Conservation (phyloP, 2,113 vertebrate species). For the Zapornia atra region DNA sequence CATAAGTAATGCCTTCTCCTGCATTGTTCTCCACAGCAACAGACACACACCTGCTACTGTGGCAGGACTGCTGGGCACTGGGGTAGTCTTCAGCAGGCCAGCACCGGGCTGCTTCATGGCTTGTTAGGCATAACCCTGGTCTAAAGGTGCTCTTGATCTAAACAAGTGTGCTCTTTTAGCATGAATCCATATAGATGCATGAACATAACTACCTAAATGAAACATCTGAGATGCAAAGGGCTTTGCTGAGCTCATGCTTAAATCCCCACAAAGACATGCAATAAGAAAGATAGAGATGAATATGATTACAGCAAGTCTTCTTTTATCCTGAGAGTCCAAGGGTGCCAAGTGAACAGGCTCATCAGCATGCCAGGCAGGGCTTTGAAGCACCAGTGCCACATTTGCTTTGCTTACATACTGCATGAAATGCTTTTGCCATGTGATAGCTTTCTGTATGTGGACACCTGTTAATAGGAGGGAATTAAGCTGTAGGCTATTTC, state of each 20-base stretch:
- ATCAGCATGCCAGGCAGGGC: not conserved
- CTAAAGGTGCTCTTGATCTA: not conserved
- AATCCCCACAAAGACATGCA: not conserved
- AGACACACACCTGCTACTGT: not conserved
- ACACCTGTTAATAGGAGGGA: not conserved
- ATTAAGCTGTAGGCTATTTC: constrained; percentile 1
- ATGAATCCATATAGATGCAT: not conserved
- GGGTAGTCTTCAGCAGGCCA: not conserved
- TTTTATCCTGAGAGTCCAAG: not conserved
- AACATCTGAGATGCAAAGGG: not conserved
- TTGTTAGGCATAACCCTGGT: not conserved
- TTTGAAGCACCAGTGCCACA: not conserved
- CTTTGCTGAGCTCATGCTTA: not conserved
- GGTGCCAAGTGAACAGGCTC: not conserved
- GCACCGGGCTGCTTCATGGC: not conserved
- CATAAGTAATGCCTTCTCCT: not conserved
- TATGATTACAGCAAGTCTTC: not conserved
- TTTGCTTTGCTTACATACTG: rapidly evolving
- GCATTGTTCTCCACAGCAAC: not conserved
- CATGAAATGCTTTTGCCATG: not conserved
- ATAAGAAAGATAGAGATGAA: not conserved
- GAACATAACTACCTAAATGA: not conserved
- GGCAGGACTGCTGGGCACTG: not conserved
- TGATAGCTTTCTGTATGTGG: not conserved
- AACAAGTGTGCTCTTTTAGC: not conserved